phyloP scores from a whole-genome alignment of 2,113 vertebrate genomes.

The Bufo bufo region DNA sequence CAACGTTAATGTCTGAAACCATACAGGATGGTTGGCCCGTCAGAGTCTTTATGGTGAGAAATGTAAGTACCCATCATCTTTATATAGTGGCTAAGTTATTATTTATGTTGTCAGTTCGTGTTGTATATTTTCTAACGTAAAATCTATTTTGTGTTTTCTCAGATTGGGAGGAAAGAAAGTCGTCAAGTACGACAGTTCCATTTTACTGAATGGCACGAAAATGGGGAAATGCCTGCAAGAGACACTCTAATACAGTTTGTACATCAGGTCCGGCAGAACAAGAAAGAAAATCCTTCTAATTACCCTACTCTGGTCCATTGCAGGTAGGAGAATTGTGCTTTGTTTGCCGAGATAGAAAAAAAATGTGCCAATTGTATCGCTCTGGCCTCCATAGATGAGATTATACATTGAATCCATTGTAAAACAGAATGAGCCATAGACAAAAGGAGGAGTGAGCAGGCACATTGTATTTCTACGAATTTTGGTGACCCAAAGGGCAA shows the following conservation, averaged over 20 bases:
- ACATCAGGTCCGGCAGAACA: background rate
- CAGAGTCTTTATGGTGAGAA: background rate
- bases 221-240: background rate
- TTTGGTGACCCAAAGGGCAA: no score
- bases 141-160: background rate
- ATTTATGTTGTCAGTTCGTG: background rate
- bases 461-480: background rate
- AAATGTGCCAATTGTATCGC: background rate
- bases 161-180: background rate
- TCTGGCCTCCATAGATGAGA: background rate
- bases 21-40: background rate
- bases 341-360: background rate
- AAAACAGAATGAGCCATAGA: background rate
- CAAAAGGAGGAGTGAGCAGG: background rate
- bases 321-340: background rate
- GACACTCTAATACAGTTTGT: background rate
- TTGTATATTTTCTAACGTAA: background rate
- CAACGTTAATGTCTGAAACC: background rate
- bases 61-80: background rate
- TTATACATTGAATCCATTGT: background rate
- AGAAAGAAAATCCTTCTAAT: background rate
- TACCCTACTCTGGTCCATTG: constrained; percentile 17
- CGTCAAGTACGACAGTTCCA: background rate
- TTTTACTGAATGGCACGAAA: background rate
- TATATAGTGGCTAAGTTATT: background rate